Base-by-base conservation (phyloP, 2,113 vertebrate genomes). In the Megaceryle maxima region DNA sequence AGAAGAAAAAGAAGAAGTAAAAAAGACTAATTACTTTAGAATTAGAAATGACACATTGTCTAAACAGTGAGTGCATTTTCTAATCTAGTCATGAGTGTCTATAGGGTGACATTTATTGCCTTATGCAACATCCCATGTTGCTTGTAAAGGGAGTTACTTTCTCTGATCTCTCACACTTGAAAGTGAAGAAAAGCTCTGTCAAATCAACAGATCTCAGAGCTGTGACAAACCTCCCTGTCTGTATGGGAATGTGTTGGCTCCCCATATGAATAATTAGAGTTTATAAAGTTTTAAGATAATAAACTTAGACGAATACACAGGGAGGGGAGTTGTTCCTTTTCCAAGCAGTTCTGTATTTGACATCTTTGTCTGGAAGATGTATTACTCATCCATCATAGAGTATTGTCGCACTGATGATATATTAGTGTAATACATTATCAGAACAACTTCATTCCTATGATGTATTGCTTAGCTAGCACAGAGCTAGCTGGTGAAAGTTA, bases 381-480 rank as follows among this genome's bases (percentile, higher is more conserved):
- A 97, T 97, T 96, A 90, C 67, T 97, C 94, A 97, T 97, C 90
- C 83, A 95, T 98, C 98, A 98, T 78, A 93, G 64, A 94, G 56
- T 77, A 12, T 94, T 67, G 67, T 96, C 94, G 96, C 59, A 72
- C 26, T 37, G 41, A 77, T 98, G 96, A 98, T 98, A 67, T 94
- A 98, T 98, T 95, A 95, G 92, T 92, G 88, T 92, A 97, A 97
- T 98, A 97, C 92, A 97, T 98, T 97, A 98, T 96, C 91, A 97
- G 96, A 96, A 94, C 80, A 84, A 84, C 91, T 90, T 95, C 62
- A 80, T 87, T 94, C 25, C 33, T 55, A 21, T 97, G 96, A 98
- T 98, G 31, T 84, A 97, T 97, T 97, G 78, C 83, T 85, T 83
- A 94, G 46, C 33, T 77, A 92, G 85, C 74, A 81, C 59, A 88